These are phyloP conservation scores for Cordilura impudica DNA, from an alignment of 2,888 invertebrate species.

Conservation along the genomic window DNA sequence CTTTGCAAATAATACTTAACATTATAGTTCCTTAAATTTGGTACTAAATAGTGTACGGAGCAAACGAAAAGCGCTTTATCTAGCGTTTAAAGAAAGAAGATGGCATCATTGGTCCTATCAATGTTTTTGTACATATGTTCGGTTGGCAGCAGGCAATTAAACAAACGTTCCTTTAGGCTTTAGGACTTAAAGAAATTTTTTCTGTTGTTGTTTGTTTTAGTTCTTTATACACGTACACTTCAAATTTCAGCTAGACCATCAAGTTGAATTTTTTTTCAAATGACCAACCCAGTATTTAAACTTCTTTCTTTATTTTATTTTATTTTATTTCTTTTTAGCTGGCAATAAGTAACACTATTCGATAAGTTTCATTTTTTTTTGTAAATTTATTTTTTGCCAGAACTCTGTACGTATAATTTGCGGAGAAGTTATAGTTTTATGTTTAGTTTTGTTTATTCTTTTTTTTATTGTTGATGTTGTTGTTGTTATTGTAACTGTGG, in stretches of 20 bases:
- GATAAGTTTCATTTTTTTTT: slow-evolving; percentile 31
- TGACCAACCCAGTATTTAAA: slow-evolving; percentile 29
- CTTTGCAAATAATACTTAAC: no score
- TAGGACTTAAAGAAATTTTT: slow-evolving; percentile 42
- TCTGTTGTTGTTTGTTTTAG: slow-evolving; percentile 45
- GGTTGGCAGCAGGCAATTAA: slow-evolving; percentile 53
- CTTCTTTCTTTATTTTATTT: neutral
- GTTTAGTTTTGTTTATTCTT: slow-evolving; percentile 49
- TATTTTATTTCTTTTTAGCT: neutral
- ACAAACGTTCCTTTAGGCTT: slow-evolving; percentile 53
- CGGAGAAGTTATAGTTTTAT: slow-evolving; percentile 33
- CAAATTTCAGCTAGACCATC: slow-evolving; percentile 52
- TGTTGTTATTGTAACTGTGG: slow-evolving; percentile 23
- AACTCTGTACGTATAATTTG: slow-evolving; percentile 34
- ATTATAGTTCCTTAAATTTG: no score
- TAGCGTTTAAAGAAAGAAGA: no score
- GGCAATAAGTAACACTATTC: slow-evolving; percentile 42
- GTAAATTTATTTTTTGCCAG: slow-evolving; percentile 14
- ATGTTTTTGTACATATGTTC: slow-evolving; percentile 13
- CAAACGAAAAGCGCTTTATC: no score
- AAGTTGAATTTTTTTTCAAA: slow-evolving; percentile 51
- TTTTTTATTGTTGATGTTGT: no score
- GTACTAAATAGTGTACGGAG: no score
- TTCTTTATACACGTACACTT: slow-evolving; percentile 51
- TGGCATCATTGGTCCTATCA: neutral